These are phyloP conservation scores for Diabrotica virgifera DNA, from an alignment of 1,140 invertebrate species.

Conservation along the genomic window DNA sequence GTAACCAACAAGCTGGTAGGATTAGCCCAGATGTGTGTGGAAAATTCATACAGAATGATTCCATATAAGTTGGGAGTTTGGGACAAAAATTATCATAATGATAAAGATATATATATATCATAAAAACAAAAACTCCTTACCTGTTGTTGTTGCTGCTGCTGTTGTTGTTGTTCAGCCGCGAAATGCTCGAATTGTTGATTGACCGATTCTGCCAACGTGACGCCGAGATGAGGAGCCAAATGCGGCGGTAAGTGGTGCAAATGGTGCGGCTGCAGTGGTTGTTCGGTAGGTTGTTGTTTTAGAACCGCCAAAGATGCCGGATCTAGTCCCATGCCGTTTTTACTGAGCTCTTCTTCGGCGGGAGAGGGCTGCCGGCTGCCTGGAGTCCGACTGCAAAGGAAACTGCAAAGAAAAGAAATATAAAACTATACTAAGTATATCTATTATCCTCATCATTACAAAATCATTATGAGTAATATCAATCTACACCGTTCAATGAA, in stretches of 20 bases:
- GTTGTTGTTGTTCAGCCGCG: constrained; percentile 42
- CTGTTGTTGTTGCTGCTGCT: constrained; percentile 36
- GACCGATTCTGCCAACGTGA: constrained; percentile 48
- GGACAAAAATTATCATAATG: too few relatives aligned
- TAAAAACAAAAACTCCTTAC: neutral
- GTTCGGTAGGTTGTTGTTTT: constrained; percentile 50
- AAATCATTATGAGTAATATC: too few relatives aligned
- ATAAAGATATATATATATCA: too few relatives aligned
- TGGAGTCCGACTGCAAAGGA: constrained; percentile 69
- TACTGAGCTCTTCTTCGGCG: constrained; percentile 76
- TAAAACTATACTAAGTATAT: too few relatives aligned
- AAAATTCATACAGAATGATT: too few relatives aligned
- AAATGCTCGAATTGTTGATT: constrained; percentile 49
- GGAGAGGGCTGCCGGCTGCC: constrained; percentile 89
- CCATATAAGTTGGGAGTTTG: too few relatives aligned
- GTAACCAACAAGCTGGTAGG: too few relatives aligned
- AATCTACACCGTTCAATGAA: too few relatives aligned
- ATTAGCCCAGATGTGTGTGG: too few relatives aligned
- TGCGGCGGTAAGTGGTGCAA: constrained; percentile 45
- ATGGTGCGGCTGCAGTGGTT: constrained; percentile 29
- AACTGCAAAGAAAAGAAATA: too few relatives aligned
- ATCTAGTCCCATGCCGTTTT: constrained; percentile 55
- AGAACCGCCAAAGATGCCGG: constrained; percentile 56
- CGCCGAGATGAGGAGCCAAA: constrained; percentile 48
- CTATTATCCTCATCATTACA: too few relatives aligned